Conservation (phyloP, 2,113 vertebrate genomes). For the Corydoras maculifer region DNA sequence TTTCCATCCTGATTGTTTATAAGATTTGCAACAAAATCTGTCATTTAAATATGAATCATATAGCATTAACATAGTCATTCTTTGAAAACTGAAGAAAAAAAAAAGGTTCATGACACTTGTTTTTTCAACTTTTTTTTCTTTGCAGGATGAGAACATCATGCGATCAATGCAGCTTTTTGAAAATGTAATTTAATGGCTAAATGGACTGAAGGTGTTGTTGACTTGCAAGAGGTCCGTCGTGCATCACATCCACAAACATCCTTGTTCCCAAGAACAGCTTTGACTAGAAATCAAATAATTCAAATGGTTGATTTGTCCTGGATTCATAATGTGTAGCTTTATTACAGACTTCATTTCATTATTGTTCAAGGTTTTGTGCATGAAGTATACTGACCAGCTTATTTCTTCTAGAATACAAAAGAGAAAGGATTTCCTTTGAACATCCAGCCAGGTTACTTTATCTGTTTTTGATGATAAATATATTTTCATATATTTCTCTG, state of each 20-base stretch:
- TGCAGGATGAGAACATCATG: slow-evolving; percentile 98
- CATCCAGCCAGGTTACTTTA: too few species aligned
- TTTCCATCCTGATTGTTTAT: too few species aligned
- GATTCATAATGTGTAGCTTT: neutral
- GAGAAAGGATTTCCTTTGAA: neutral
- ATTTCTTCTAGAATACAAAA: neutral
- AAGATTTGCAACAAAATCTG: too few species aligned
- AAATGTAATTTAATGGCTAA: slow-evolving; percentile 85
- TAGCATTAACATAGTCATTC: too few species aligned
- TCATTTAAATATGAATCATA: too few species aligned
- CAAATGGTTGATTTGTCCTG: neutral
- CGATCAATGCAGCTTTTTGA: slow-evolving; percentile 98
- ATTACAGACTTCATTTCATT: slow-evolving; percentile 11
- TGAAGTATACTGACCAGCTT: neutral
- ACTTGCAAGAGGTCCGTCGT: slow-evolving; percentile 22
- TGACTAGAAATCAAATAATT: slow-evolving; percentile 6
- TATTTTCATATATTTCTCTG: too few species aligned
- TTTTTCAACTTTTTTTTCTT: slow-evolving; percentile 19
- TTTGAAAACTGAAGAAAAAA: neutral
- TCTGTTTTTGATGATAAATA: too few species aligned
- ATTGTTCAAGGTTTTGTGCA: neutral
- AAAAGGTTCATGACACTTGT: too few species aligned
- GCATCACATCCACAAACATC: slow-evolving; percentile 24
- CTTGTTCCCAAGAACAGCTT: slow-evolving; percentile 6
- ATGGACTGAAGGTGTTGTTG: slow-evolving; percentile 21